Percentiles rank a stretch among this genome's conserved stretches.
These are phyloP conservation scores for Bellardia bayeri DNA, from an alignment of 2,888 invertebrate genomes.

Conservation along the genomic window DNA sequence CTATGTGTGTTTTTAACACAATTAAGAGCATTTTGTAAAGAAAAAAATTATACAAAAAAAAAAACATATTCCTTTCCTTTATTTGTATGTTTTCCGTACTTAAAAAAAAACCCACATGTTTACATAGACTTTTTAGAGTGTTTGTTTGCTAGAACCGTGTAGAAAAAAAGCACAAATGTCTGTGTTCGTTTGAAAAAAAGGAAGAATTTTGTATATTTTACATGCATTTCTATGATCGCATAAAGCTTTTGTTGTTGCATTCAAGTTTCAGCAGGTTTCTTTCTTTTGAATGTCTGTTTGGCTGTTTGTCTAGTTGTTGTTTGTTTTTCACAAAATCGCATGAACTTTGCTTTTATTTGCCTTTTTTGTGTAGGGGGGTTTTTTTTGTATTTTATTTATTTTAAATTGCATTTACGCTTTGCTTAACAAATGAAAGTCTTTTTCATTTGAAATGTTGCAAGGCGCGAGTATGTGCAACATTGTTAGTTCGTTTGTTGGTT, in stretches of 20 bases:
- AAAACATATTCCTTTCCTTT: slow-evolving; percentile 23
- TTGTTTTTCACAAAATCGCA: slow-evolving; percentile 25
- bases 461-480: slow-evolving; percentile 40
- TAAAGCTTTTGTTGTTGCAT: slow-evolving; percentile 58
- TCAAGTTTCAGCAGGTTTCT: slow-evolving; percentile 43
- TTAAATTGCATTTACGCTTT: slow-evolving; percentile 77
- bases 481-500: slow-evolving; percentile 4
- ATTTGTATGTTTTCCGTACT: slow-evolving; percentile 28
- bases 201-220: slow-evolving; percentile 29
- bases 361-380: neutral
- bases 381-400: slow-evolving; percentile 45
- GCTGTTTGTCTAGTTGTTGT: slow-evolving; percentile 23
- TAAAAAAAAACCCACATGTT: slow-evolving; percentile 56
- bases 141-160: slow-evolving; percentile 17
- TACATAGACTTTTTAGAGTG: slow-evolving; percentile 45
- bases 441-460: slow-evolving; percentile 36
- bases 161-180: slow-evolving; percentile 34
- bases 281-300: slow-evolving; percentile 38
- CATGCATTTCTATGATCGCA: slow-evolving; percentile 43
- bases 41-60: slow-evolving; percentile 14
- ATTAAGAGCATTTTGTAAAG: slow-evolving; percentile 63
- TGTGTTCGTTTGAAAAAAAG: slow-evolving; percentile 10
- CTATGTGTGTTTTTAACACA: slow-evolving; percentile 59
- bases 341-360: slow-evolving; percentile 44
- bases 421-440: slow-evolving; percentile 81